phyloP scores from a whole-genome alignment of 2,797 vertebrate species.

The Carcharodon carcharias region DNA sequence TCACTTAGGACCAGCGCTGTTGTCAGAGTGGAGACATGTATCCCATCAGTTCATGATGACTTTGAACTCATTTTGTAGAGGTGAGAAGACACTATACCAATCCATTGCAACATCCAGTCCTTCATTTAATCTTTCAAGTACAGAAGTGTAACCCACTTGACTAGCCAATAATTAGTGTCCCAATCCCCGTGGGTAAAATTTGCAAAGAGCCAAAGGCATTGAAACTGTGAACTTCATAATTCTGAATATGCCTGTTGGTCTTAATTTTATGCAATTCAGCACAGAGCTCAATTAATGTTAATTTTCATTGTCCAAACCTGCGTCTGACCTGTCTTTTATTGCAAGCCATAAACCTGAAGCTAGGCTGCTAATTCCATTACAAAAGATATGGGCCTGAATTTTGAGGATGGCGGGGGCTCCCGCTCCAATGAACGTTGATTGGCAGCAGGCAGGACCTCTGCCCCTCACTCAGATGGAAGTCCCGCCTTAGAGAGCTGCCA shows the following conservation, averaged over 20 bases:
- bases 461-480: too few species aligned
- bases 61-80: constrained; percentile 7
- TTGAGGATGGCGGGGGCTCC: too few species aligned
- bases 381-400: neutral
- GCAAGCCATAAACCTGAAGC: neutral
- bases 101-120: neutral
- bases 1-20: neutral
- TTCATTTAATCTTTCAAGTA: constrained; percentile 13
- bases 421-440: too few species aligned
- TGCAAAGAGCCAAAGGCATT: neutral
- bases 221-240: neutral
- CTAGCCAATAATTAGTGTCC: neutral
- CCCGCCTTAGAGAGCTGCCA: too few species aligned
- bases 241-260: neutral
- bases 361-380: neutral
- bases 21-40: neutral
- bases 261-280: neutral
- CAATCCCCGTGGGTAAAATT: neutral
- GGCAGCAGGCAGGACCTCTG: too few species aligned
- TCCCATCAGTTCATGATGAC: constrained; percentile 6
- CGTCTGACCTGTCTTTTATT: neutral
- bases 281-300: neutral
- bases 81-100: neutral
- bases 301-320: neutral
- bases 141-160: neutral